Evolutionary conservation across 1,140 invertebrate genomes (phyloP).

Genomic region (Drosophila punjabiensis): DNA sequence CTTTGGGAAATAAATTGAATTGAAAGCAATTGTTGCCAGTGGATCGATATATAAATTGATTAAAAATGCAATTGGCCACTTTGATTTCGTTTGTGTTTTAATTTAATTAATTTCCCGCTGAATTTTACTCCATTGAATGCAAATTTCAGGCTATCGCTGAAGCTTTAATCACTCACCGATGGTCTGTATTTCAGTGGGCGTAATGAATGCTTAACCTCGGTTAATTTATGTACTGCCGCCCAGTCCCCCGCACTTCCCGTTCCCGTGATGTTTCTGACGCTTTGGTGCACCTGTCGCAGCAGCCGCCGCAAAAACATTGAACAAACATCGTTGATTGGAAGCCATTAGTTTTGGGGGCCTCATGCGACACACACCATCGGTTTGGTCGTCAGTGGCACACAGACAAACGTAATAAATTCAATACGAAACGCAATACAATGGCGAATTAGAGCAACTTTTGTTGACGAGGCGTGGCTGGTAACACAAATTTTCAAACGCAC

Average conservation of each 20-base stretch:
- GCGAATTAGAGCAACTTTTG: conserved; percentile 69
- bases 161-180: conserved; percentile 12
- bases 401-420: conserved; percentile 52
- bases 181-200: conserved; percentile 26
- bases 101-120: conserved; percentile 38
- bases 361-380: conserved; percentile 13
- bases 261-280: conserved; percentile 24
- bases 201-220: conserved; percentile 43
- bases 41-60: conserved; percentile 34
- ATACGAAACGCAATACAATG: conserved; percentile 59
- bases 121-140: conserved; percentile 29
- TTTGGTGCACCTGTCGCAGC: conserved; percentile 56
- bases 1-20: conserved; percentile 20
- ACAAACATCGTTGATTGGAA: conserved; percentile 69
- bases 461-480: conserved; percentile 33
- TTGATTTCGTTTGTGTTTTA: conserved; percentile 24
- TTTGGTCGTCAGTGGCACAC: background rate
- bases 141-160: conserved; percentile 5
- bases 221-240: conserved; percentile 29
- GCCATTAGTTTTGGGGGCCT: conserved; percentile 46
- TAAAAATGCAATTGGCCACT: conserved; percentile 32
- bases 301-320: conserved; percentile 35
- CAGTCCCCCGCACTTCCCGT: conserved; percentile 16
- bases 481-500: conserved; percentile 18
- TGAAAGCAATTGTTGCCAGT: conserved; percentile 23